These are phyloP conservation scores for Ceratotherium simum DNA, from an alignment of 2,113 vertebrate genomes.

Conservation along the genomic window DNA sequence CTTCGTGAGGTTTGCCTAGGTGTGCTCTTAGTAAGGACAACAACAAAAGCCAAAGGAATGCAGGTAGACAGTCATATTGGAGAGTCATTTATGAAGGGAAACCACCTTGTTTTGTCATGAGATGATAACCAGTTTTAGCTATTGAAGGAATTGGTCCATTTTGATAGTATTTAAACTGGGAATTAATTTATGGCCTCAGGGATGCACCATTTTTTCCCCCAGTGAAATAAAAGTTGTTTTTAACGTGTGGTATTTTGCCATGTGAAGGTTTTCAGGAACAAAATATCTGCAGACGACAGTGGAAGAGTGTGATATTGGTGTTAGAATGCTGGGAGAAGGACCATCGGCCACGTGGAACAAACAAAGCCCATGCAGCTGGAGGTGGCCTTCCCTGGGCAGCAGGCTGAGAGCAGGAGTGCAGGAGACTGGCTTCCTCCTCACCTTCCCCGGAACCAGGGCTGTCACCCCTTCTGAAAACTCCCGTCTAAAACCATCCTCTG, in stretches of 20 bases:
- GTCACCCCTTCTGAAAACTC: not conserved
- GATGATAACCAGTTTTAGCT: no score
- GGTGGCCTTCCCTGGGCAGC: not conserved
- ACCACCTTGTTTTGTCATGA: not conserved
- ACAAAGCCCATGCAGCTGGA: not conserved
- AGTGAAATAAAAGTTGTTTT: constrained; percentile 7
- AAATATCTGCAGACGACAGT: no score
- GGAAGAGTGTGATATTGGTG: not conserved
- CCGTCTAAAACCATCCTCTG: not conserved
- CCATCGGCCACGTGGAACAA: accelerated
- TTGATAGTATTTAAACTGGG: not conserved
- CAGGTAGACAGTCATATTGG: not conserved
- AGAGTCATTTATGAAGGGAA: not conserved
- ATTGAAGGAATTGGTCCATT: not conserved
- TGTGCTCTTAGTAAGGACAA: not conserved
- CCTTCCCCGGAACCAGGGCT: no score
- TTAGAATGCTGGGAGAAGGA: not conserved
- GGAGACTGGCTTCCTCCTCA: not conserved
- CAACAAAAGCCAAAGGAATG: not conserved
- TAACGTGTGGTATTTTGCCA: not conserved
- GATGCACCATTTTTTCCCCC: not conserved
- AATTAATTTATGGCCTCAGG: not conserved
- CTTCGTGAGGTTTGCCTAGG: not conserved
- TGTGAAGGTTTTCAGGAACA: not conserved
- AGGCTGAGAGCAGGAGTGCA: not conserved